Base-by-base conservation (phyloP, 2,888 invertebrate genomes). In the Drosophila histrio region DNA sequence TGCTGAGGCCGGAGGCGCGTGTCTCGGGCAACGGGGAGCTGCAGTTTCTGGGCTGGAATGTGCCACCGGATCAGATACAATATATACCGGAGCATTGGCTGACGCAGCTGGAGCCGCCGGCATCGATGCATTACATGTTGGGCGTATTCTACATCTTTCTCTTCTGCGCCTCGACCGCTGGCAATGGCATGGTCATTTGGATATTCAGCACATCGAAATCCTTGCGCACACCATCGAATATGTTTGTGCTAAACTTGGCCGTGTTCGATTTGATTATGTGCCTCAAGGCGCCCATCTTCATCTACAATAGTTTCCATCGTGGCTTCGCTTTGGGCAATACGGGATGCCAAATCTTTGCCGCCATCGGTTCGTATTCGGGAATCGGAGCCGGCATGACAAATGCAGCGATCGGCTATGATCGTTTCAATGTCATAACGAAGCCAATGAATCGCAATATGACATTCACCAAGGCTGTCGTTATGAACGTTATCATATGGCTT, bases 201-300 rank as follows among this genome's bases (percentile, higher is more conserved):
- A 89, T 90, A n/a, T 90, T 90, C 24, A 62, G 84, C 30, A 91
- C 91, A 39, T 90, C 91, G 2, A 91, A 91, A 59, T 80, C 91
- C 1, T 58, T 91, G 46, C 86, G 90, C 26, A 91, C 91, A 1
- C 96, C 97, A 2, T 97, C 97, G 49, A 97, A 97, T 90, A 94
- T 97, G 90, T 95, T 97, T 72, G 96, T 97, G 13, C 93, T 97
- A 15, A 96, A 97, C 90, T 91, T 97, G 89, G 96, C 97, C 0
- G 93, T 97, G 63, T 94, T 95, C 85, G 97, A 97, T 91, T 95
- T 97, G 80, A 92, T 96, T 17, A 97, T 97, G 97, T 96, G 97
- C 96, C 91, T 95, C 13, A 97, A 97, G 92, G 94, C 96, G 0
- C 97, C 97, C 0, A 94, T 97, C 72, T 96, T 97, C 90, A 96